Evolutionary conservation across 2,797 vertebrate species (phyloP).

Genomic region (Holocentrus rufus): DNA sequence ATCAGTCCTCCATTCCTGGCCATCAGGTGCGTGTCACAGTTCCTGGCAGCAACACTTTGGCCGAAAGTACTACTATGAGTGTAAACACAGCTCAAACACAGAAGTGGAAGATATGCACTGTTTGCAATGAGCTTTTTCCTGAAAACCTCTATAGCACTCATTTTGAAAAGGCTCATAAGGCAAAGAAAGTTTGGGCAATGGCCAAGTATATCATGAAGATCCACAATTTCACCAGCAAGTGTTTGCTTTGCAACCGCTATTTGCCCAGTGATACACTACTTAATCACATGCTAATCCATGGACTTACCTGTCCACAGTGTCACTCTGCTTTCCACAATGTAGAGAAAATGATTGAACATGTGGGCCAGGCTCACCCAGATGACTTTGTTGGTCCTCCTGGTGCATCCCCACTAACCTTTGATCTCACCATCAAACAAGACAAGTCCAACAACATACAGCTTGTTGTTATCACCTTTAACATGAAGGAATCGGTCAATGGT

Average conservation of each 20-base stretch:
- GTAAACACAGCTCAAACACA: conserved; percentile 91
- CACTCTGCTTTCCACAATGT: conserved; percentile 95
- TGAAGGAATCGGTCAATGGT: conserved; percentile 87
- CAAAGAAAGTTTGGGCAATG: conserved; percentile 95
- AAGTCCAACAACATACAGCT: conserved; percentile 95
- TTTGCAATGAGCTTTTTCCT: conserved; percentile 98
- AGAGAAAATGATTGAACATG: conserved; percentile 95
- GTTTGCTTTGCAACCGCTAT: conserved; percentile 98
- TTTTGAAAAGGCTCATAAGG: conserved; percentile 98
- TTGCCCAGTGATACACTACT: conserved; percentile 95
- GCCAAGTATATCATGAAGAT: conserved; percentile 99
- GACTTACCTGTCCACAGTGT: conserved; percentile 96
- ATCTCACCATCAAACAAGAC: conserved; percentile 94
- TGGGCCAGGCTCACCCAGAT: conserved; percentile 88
- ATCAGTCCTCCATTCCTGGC: conserved; percentile 70
- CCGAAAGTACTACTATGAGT: conserved; percentile 72
- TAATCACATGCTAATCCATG: conserved; percentile 98
- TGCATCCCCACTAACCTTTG: conserved; percentile 94
- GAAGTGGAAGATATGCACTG: conserved; percentile 99
- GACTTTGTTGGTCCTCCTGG: conserved; percentile 91
- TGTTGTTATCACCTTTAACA: conserved; percentile 94
- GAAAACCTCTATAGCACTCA: conserved; percentile 97
- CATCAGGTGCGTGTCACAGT: conserved; percentile 83
- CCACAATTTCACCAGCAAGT: conserved; percentile 99
- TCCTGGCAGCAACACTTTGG: conserved; percentile 80